Evolutionary conservation across 2,797 vertebrate genomes (phyloP), one percentile per base, ranked within the genome.

Genomic region (Dendrocincla fuliginosa): DNA sequence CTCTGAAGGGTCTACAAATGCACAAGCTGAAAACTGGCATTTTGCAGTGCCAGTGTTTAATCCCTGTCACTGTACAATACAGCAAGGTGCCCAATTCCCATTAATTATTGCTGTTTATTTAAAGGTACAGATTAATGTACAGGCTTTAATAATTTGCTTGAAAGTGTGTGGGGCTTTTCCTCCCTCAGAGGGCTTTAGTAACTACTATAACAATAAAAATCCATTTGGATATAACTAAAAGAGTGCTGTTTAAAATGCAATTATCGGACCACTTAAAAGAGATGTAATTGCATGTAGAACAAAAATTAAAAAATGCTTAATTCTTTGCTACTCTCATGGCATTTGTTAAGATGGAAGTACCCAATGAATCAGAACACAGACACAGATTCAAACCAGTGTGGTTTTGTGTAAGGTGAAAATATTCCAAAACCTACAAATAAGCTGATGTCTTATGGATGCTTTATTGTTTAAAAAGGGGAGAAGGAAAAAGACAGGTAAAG

Each of bases 21-120:
- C 96, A 91, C 70, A 82, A 84, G 73, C 87, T 91, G 92, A 94
- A 97, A 96, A 94, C 73, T 96, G 90, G 94, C 96, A 96, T 95
- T 96, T 97, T 97, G 42, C 82, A 91, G 64, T 95, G 88, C 87
- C 73, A 87, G 39, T 95, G 53, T 95, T 97, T 96, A 95, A 95
- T 97, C 89, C 84, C 56, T 71, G 89, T 94, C 92, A 89, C 64
- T 88, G 55, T 89, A 80, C 56, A 84, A 88, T 88, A 50, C 67
- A 95, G 83, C 47, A 94, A 97, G 84, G 84, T 90, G 84, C 23
- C 28, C 24, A 96, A 79, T 37, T 96, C 56, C 53, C 33, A 44
- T 74, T 90, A 92, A 96, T 95, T 89, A 57, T 74, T 84, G 47
- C 73, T 93, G 60, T 60, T 93, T 96, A 46, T 91, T 96, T 95